Evolutionary conservation across 2,797 vertebrate genomes (phyloP), one percentile per base, ranked within the genome.

Genomic region (Tauraco hartlaubi): DNA sequence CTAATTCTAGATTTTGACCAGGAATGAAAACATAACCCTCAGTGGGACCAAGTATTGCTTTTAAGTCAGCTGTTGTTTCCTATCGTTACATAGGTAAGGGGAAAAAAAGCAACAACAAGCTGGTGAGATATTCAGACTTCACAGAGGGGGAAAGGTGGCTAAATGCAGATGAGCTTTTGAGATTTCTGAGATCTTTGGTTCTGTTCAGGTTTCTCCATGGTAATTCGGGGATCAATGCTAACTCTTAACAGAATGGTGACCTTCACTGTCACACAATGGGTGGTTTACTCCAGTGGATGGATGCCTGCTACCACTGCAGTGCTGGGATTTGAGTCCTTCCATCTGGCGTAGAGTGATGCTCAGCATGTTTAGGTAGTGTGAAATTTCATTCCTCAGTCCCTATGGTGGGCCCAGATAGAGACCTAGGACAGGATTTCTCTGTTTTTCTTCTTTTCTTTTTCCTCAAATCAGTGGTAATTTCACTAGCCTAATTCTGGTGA

Each of bases 1-100:
- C 92, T 96, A 92, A 95, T 95, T 93, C 86, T 77, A 31, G 62
- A 71, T 95, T 95, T 93, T 93, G 88, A 87, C 86, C 92, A 80
- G 31, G 59, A 89, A 21, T 79, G 67, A 87, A 95, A 96, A 71
- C 63, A 74, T 85, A 95, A 91, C 37, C 39, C 78, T 92, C 28
- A 2, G 31, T 31, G 76, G 49, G 44, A 85, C 55, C 28, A 61
- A 16, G 14, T 85, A 72, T 77, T 80, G 79, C 87, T 95, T 94
- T 95, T 94, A 88, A 95, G 69, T 92, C 75, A 74, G 2, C 58
- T 51, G n/a, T 75, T 92, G 33, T 96, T 95, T 74, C 68, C 22
- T 63, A 2, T 2, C 2, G 1, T 74, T 91, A 56, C 25, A 23
- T 12, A 26, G 37, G 20, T 49, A 52, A 77, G 22, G 18, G 20